Evolutionary conservation across 1,140 invertebrate species (phyloP).

Genomic region (Phymorhynchus buccinoides): DNA sequence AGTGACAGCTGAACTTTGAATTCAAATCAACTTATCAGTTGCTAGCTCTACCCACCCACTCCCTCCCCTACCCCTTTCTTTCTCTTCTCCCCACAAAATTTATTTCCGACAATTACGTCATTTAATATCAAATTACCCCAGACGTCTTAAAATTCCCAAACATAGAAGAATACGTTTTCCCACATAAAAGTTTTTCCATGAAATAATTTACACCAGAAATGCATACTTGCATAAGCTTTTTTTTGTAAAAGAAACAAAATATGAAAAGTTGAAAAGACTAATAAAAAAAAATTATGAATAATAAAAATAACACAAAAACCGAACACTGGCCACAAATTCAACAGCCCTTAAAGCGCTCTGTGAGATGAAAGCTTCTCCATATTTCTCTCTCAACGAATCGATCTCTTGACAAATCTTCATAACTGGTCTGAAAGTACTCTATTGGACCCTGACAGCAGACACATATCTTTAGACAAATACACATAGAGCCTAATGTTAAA

Average conservation of each 20-base stretch:
- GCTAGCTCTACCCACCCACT: not conserved
- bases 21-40: not conserved
- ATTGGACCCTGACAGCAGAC: not conserved
- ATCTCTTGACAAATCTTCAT: not conserved
- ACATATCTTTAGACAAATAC: constrained; percentile 11
- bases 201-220: not conserved
- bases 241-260: constrained; percentile 1
- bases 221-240: constrained; percentile 11
- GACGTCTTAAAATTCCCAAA: no score
- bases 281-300: not conserved
- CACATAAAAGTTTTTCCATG: not conserved
- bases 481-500: not conserved
- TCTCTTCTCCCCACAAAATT: no score
- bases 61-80: not conserved
- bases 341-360: not conserved
- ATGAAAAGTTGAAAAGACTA: not conserved
- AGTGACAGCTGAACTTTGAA: not conserved
- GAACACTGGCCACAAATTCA: not conserved
- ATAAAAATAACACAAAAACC: not conserved
- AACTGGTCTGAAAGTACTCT: not conserved
- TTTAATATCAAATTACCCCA: no score
- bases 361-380: constrained; percentile 31
- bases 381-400: constrained; percentile 24
- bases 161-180: no score
- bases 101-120: not conserved